phyloP scores from a whole-genome alignment of 2,113 vertebrate species.

The Gymnarchus niloticus region DNA sequence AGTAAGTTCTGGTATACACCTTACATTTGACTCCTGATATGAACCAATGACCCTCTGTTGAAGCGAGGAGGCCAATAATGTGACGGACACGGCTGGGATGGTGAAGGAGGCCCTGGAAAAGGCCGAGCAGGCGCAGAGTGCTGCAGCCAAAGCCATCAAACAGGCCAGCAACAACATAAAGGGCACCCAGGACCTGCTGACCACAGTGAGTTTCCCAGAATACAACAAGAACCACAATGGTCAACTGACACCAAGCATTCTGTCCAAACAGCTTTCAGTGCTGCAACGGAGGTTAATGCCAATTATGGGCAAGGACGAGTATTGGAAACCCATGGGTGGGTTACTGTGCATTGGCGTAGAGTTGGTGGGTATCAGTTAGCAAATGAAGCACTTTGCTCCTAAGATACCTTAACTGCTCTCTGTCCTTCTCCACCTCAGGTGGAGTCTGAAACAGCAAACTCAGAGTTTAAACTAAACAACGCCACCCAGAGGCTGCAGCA shows the following conservation, averaged over 20 bases:
- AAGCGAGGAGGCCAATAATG: constrained; percentile 77
- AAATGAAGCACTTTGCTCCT: not conserved
- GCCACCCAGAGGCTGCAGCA: constrained; percentile 74
- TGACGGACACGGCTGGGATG: constrained; percentile 75
- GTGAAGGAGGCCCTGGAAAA: constrained; percentile 82
- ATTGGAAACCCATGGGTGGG: not conserved
- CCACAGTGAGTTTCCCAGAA: constrained; percentile 65
- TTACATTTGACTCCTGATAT: not conserved
- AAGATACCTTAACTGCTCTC: not conserved
- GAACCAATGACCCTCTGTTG: not conserved
- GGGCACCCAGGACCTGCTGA: constrained; percentile 79
- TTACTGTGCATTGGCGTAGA: not conserved
- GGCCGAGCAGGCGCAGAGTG: constrained; percentile 76
- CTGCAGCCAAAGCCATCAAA: constrained; percentile 79
- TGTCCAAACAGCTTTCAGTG: not conserved
- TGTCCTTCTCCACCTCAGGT: constrained; percentile 59
- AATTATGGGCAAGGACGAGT: too few species aligned
- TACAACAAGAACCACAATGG: not conserved
- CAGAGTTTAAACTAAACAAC: constrained; percentile 77
- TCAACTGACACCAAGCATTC: not conserved
- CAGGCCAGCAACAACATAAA: constrained; percentile 81
- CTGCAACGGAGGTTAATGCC: not conserved
- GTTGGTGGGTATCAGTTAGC: not conserved
- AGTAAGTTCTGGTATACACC: not conserved
- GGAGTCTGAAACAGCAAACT: constrained; percentile 78